phyloP scores from a whole-genome alignment of 1,140 invertebrate species.

The Saccostrea echinata region DNA sequence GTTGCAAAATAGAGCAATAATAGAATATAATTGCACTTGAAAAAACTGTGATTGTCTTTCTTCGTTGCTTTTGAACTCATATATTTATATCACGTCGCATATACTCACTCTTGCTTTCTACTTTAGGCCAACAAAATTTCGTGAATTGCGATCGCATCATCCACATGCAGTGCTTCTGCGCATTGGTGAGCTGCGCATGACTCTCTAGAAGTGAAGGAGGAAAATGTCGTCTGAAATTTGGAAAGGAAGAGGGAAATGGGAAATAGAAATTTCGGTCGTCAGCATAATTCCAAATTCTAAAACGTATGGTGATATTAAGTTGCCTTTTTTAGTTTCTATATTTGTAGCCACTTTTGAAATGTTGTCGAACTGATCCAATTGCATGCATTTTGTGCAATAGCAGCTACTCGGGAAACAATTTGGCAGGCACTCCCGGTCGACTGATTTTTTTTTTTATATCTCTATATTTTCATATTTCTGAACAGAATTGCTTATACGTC shows the following conservation, averaged over 20 bases:
- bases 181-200: neutral
- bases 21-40: neutral
- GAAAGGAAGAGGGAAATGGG: neutral
- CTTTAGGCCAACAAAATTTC: neutral
- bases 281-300: too few species aligned
- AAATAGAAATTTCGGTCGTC: neutral
- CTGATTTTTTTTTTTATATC: too few species aligned
- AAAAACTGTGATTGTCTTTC: neutral
- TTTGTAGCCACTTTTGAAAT: too few species aligned
- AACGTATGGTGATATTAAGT: too few species aligned
- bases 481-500: too few species aligned
- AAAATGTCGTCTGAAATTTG: neutral
- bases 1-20: neutral
- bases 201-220: neutral
- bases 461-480: too few species aligned
- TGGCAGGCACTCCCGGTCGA: too few species aligned
- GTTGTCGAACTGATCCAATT: too few species aligned
- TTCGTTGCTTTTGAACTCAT: neutral
- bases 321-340: too few species aligned
- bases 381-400: too few species aligned
- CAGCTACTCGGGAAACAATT: too few species aligned
- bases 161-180: neutral
- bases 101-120: neutral
- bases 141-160: conserved; percentile 16
- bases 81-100: neutral